A percentile compares a stretch with the other conserved stretches of the same genome.
These are phyloP conservation scores for Spodoptera frugiperda DNA, from an alignment of 1,140 invertebrate genomes.

Conservation along the genomic window DNA sequence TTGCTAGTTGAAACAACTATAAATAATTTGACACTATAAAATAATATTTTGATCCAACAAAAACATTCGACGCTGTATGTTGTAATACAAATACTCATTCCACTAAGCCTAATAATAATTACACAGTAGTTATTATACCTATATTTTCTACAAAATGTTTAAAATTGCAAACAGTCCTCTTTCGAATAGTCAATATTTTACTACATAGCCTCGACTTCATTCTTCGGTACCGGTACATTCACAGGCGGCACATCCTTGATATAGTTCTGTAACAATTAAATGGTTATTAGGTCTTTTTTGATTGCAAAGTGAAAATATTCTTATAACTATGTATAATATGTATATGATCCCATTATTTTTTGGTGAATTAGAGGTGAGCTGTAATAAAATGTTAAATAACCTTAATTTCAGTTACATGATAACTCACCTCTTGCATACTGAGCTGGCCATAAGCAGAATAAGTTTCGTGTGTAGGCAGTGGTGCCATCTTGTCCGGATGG, in stretches of 20 bases:
- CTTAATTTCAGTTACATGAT: no score
- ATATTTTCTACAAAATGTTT: conserved; percentile 6
- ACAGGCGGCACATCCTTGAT: conserved; percentile 66
- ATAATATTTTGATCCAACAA: not conserved
- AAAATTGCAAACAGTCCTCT: not conserved
- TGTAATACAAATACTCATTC: conserved; percentile 5
- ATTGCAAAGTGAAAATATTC: no score
- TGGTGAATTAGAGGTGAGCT: no score
- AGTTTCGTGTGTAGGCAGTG: conserved; percentile 50
- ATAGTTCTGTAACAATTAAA: conserved; percentile 66
- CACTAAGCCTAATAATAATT: conserved; percentile 1
- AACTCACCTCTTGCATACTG: conserved; percentile 48
- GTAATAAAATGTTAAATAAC: no score
- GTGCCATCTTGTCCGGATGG: conserved; percentile 79
- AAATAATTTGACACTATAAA: not conserved
- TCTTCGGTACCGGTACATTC: conserved; percentile 60
- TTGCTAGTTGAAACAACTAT: no score
- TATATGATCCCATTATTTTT: no score
- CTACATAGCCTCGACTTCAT: conserved; percentile 72
- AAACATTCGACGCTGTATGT: not conserved
- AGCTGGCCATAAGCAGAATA: conserved; percentile 54
- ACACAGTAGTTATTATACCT: conserved; percentile 4
- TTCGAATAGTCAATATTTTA: not conserved
- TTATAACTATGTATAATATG: no score
- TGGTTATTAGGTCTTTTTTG: no score